Base-by-base conservation (phyloP, 2,888 invertebrate species). In the Melieria crassipennis region DNA sequence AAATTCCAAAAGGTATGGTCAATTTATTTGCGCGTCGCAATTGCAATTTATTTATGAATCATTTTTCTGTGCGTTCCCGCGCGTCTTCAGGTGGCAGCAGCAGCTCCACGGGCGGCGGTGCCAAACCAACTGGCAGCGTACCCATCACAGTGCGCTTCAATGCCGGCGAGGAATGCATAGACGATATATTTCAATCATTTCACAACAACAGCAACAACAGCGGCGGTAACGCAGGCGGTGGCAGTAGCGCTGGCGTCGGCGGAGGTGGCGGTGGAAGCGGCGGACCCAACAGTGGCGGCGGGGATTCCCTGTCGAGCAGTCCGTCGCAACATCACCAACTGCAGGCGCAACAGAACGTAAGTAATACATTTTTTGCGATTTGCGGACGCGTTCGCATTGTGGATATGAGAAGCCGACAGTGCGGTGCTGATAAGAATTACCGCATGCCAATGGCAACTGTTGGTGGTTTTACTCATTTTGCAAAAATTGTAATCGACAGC, bases 131-230 rank as follows among this genome's bases (percentile, higher is more conserved):
- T 71, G 77, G 81, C 76, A 82, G 81, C 75, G 78, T 86, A 57
- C 86, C 86, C 48, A 84, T 86, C 67, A 82, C 87, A 47, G 87
- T 86, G 72, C 86, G 86, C 68, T 86, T 86, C 72, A 85, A 86
- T 80, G 86, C 87, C 78, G 83, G 84, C 75, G 86, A 86, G 75
- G 87, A 86, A 76, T 85, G 86, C 71, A 80, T 86, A 69, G 86
- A 86, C 75, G 86, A 86, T 73, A 82, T 86, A 65, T 82, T 84
- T 77, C 86, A 85, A 75, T 82, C 85, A 70, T 85, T 84, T 79
- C 85, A 85, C 76, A 79, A 77, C 65, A 79, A 75, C 72, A 78
- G 77, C 71, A 76, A 73, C 46, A 78, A 74, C 42, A 76, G 75
- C 48, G 70, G 76, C 10, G 74, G 72, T 46, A 70, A 69, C 48